Conservation (phyloP, 1,140 invertebrate species). For the Arion vulgaris region DNA sequence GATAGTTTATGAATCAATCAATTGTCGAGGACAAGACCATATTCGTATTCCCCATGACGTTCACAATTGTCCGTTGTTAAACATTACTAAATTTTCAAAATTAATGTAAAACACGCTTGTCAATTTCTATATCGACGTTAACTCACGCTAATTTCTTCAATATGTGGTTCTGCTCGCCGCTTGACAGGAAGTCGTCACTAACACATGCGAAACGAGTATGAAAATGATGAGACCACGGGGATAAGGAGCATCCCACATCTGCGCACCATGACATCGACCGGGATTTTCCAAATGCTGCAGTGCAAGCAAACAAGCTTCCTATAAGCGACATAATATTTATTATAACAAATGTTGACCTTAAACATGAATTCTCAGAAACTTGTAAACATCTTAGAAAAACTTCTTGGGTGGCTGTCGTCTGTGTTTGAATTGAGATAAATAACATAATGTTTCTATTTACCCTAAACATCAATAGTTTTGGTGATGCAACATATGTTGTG, state of each 20-base stretch:
- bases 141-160: neutral
- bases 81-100: too few relatives aligned
- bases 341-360: constrained; percentile 13
- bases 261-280: neutral
- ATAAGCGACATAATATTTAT: constrained; percentile 15
- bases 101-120: too few relatives aligned
- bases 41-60: too few relatives aligned
- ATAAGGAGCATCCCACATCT: neutral
- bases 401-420: neutral
- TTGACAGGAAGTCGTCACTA: neutral
- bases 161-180: neutral
- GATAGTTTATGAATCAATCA: too few relatives aligned
- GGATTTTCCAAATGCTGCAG: neutral
- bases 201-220: neutral
- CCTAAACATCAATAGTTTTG: too few relatives aligned
- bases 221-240: constrained; percentile 4
- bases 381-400: neutral
- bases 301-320: neutral
- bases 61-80: too few relatives aligned
- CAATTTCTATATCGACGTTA: too few relatives aligned
- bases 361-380: neutral
- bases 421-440: too few relatives aligned
- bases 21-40: too few relatives aligned
- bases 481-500: too few relatives aligned
- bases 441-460: too few relatives aligned